Conservation (phyloP, 2,888 invertebrate genomes). For the Tetrapedia diversipes region DNA sequence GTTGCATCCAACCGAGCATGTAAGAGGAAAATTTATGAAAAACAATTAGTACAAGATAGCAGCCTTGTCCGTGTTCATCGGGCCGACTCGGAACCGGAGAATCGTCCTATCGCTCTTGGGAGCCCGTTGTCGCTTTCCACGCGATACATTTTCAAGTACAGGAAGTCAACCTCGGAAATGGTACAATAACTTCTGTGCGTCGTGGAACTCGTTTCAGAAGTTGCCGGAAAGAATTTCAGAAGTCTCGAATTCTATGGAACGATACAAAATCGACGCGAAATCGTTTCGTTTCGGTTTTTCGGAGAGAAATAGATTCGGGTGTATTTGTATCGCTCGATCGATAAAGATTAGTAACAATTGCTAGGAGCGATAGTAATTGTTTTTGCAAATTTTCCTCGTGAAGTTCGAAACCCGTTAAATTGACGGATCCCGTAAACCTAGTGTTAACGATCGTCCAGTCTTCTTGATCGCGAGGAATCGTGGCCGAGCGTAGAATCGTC, state of each 20-base stretch:
- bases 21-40: slow-evolving; percentile 46
- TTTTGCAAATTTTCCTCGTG: no score
- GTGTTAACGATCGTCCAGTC: no score
- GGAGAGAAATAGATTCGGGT: no score
- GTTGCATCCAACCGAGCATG: slow-evolving; percentile 33
- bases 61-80: slow-evolving; percentile 38
- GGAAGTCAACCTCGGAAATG: not conserved
- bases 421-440: no score
- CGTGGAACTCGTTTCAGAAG: not conserved
- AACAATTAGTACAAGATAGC: slow-evolving; percentile 47
- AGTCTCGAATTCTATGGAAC: not conserved
- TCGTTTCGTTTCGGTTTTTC: no score
- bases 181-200: not conserved
- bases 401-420: no score
- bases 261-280: no score
- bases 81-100: slow-evolving; percentile 4
- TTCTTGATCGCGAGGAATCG: not conserved
- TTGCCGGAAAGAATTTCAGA: not conserved
- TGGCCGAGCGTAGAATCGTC: not conserved
- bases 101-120: slow-evolving; percentile 8
- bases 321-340: no score
- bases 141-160: slow-evolving; percentile 35
- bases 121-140: slow-evolving; percentile 26
- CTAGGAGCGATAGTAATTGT: no score
- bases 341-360: no score